Conservation (phyloP, 2,888 invertebrate species). For the Teleogryllus oceanicus region DNA sequence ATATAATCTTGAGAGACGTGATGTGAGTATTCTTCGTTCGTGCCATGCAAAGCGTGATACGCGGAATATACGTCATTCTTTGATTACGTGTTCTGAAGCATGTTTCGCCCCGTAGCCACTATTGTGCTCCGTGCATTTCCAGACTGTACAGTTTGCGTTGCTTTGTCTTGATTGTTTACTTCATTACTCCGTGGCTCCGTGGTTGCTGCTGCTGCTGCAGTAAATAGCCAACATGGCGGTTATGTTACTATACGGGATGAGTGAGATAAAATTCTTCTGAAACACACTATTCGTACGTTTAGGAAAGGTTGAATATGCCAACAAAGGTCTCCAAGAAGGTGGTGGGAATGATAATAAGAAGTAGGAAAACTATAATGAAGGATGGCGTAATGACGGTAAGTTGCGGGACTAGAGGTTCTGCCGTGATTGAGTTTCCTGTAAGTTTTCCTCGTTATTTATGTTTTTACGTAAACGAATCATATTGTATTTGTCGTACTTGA, state of each 20-base stretch:
- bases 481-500: no score
- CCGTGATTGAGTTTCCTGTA: no score
- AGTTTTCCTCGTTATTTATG: no score
- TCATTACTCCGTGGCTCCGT: neutral
- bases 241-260: conserved; percentile 3
- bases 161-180: neutral
- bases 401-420: conserved; percentile 19
- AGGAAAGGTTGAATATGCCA: conserved; percentile 50
- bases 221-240: conserved; percentile 20
- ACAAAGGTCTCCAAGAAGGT: conserved; percentile 77
- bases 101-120: no score
- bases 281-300: neutral
- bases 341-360: conserved; percentile 82
- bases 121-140: no score
- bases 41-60: no score
- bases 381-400: conserved; percentile 82
- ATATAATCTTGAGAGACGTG: no score
- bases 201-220: neutral
- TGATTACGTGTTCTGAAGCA: no score
- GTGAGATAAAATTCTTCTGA: conserved; percentile 19
- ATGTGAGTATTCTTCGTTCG: no score
- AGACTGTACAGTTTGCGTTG: neutral
- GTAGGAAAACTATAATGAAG: conserved; percentile 80
- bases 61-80: no score
- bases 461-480: no score